Evolutionary conservation across 2,888 invertebrate genomes (phyloP).

Genomic region (Blastobasis lacticolella): DNA sequence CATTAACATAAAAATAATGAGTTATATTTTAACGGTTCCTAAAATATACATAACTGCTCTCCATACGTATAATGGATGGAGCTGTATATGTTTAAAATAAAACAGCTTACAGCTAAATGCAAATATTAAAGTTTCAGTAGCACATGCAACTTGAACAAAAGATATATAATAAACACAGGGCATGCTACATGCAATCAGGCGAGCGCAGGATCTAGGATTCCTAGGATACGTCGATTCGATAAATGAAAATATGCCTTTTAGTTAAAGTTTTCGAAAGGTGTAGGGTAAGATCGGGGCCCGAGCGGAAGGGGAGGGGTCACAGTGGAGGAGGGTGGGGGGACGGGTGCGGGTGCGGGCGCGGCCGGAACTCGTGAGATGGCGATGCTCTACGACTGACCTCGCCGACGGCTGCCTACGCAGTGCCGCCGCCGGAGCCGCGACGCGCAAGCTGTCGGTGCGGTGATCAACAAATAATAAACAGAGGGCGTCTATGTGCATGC

Average conservation of each 20-base stretch:
- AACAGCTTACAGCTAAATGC: no score
- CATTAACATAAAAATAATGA: no score
- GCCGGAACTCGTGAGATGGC: slow-evolving; percentile 74
- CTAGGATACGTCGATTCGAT: neutral
- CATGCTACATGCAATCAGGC: slow-evolving; percentile 16
- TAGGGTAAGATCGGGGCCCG: slow-evolving; percentile 3
- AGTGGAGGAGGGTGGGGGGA: slow-evolving; percentile 24
- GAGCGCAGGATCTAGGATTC: slow-evolving; percentile 18
- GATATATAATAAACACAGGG: slow-evolving; percentile 10
- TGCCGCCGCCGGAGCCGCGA: slow-evolving; percentile 55
- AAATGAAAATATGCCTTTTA: neutral
- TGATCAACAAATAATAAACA: slow-evolving; percentile 70
- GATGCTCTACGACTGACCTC: slow-evolving; percentile 71
- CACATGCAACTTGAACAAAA: neutral
- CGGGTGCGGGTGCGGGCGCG: slow-evolving; percentile 30
- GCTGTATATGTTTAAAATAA: no score
- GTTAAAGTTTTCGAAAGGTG: no score
- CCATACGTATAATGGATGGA: no score
- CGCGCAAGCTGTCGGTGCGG: slow-evolving; percentile 71
- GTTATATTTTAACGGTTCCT: no score
- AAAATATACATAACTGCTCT: no score
- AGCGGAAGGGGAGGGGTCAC: slow-evolving; percentile 22
- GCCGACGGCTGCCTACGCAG: slow-evolving; percentile 50
- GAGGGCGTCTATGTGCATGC: slow-evolving; percentile 72
- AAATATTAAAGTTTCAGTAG: neutral